These are phyloP conservation scores for Drosophila austrosaltans DNA, from an alignment of 2,888 invertebrate species.

Conservation along the genomic window DNA sequence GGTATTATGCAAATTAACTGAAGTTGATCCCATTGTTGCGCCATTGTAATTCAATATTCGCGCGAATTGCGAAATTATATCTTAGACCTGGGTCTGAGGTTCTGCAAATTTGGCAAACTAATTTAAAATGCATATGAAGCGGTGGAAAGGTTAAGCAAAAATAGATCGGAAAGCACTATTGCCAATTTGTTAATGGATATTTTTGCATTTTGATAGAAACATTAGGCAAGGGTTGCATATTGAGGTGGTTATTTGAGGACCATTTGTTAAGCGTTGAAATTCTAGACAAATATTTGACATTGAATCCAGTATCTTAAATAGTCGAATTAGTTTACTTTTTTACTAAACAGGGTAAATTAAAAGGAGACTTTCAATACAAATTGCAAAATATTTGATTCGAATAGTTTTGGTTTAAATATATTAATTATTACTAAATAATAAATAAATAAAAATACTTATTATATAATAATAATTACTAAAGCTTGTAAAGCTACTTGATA, in stretches of 20 bases:
- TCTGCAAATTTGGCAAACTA: slow-evolving; percentile 27
- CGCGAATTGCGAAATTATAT: slow-evolving; percentile 57
- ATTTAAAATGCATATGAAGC: slow-evolving; percentile 29
- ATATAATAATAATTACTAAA: too few relatives aligned
- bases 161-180: neutral
- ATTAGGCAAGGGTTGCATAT: neutral
- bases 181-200: slow-evolving; percentile 21
- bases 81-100: slow-evolving; percentile 10
- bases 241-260: neutral
- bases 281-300: neutral
- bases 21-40: slow-evolving; percentile 50
- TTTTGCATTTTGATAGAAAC: slow-evolving; percentile 12
- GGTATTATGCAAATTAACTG: slow-evolving; percentile 72
- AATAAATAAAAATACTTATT: too few relatives aligned
- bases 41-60: slow-evolving; percentile 77
- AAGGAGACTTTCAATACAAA: too few relatives aligned
- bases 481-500: too few relatives aligned
- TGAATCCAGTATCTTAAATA: neutral
- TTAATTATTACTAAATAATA: too few relatives aligned
- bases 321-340: too few relatives aligned
- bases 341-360: too few relatives aligned
- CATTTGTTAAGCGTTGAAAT: neutral
- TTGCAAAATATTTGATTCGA: too few relatives aligned
- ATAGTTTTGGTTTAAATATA: too few relatives aligned
- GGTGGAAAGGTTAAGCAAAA: neutral